These are phyloP conservation scores for Matsumurasca onukii DNA, from an alignment of 1,140 invertebrate species.

Conservation along the genomic window DNA sequence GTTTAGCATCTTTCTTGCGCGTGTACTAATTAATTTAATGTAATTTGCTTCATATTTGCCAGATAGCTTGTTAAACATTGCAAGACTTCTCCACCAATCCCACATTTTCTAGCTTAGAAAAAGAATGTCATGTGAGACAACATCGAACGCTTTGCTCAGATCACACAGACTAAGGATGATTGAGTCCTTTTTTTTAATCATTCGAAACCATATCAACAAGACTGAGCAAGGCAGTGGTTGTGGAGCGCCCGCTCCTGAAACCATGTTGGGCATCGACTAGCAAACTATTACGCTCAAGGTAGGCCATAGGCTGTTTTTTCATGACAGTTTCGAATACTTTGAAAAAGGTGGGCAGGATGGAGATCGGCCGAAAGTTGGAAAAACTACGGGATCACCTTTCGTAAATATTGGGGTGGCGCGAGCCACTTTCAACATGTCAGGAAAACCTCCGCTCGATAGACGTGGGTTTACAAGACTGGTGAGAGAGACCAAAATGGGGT, in stretches of 20 bases:
- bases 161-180: background rate
- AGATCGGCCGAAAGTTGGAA: constrained; percentile 13
- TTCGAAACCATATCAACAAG: background rate
- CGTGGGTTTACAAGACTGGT: background rate
- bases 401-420: constrained; percentile 1
- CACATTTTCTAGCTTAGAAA: background rate
- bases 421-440: background rate
- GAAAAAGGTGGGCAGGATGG: background rate
- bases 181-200: background rate
- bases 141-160: background rate
- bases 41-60: background rate
- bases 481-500: background rate
- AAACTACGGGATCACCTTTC: background rate
- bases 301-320: background rate
- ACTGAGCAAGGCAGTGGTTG: too few species aligned
- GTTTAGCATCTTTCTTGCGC: too few species aligned
- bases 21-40: too few species aligned
- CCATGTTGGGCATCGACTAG: background rate
- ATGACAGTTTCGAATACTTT: constrained; percentile 3
- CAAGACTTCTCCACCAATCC: background rate
- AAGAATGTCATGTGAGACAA: background rate
- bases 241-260: background rate
- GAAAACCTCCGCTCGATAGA: background rate
- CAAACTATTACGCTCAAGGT: background rate
- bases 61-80: background rate